These are phyloP conservation scores for Pollenia angustigena DNA, from an alignment of 2,888 invertebrate genomes.

Conservation along the genomic window DNA sequence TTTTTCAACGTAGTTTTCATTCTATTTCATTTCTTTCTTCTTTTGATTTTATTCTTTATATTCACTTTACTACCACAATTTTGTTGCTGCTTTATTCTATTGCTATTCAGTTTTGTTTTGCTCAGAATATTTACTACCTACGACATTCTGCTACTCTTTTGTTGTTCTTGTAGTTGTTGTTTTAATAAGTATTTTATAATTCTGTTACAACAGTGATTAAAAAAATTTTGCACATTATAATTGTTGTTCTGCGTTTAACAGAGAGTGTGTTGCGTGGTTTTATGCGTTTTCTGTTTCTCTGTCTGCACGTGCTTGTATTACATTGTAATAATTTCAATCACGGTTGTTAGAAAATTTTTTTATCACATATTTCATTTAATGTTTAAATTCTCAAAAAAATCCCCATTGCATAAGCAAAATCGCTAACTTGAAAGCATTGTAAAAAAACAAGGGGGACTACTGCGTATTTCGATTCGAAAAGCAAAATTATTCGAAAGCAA, in stretches of 20 bases:
- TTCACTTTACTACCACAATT: constrained; percentile 11
- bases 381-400: no score
- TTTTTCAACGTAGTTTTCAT: constrained; percentile 8
- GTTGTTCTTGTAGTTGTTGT: constrained; percentile 20
- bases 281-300: constrained; percentile 22
- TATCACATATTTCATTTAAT: no score
- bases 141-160: background rate
- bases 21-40: constrained; percentile 19
- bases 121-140: constrained; percentile 51
- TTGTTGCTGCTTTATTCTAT: constrained; percentile 27
- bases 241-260: background rate
- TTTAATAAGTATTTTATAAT: background rate
- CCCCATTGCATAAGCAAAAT: no score
- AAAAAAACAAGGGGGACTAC: no score
- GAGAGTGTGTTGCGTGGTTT: background rate
- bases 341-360: no score
- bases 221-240: constrained; percentile 77
- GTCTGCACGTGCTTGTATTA: constrained; percentile 51
- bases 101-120: constrained; percentile 64
- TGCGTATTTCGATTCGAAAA: no score
- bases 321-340: background rate
- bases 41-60: constrained; percentile 6
- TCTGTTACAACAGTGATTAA: constrained; percentile 40
- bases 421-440: no score
- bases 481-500: no score